Evolutionary conservation across 1,140 invertebrate species (phyloP), one percentile per base, ranked within the genome.

Genomic region (Drosophila kohkoa): DNA sequence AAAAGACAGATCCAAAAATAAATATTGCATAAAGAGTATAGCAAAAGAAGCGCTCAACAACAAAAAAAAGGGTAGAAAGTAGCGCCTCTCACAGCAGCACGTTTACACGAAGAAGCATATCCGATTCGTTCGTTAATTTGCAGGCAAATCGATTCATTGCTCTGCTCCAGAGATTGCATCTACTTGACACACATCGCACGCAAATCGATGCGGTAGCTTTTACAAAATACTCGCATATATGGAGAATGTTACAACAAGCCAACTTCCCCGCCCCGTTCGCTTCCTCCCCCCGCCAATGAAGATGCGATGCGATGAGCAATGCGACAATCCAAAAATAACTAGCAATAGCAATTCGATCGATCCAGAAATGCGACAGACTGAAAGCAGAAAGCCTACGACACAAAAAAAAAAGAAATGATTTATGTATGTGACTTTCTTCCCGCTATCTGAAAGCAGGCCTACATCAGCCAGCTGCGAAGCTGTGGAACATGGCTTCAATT

Each of bases 121-220:
- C 85, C 80, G 83, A 88, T 88, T 69, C 69, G 59, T 88, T 69
- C 69, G 59, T 75, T 85, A 88, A 90, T 86, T 83, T 78, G 78
- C 81, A 86, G 75, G 75, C 82, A 78, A 81, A 86, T 89, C 68
- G 77, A 88, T 88, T 87, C 76, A 74, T 49, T 55, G 54, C 51
- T 45, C 46, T 46, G 35, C 52, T 55, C 76, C 45, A 25, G 45
- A 67, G 80, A 78, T 89, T 88, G 85, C 85, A 89, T 89, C 86
- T 89, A 89, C 85, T 89, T 89, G 85, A 89, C 85, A 89, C 85
- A 89, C 85, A 89, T 89, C 81, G 85, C 75, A 89, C 85, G 81
- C 85, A 89, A 89, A 89, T 89, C 83, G 85, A 87, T 87, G 83
- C 83, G 83, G 85, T 78, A 87, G 83, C 83, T 83, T 75, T 88